Evolutionary conservation across 2,797 vertebrate genomes (phyloP).

Genomic region (Gymnoscopelus microlampas): DNA sequence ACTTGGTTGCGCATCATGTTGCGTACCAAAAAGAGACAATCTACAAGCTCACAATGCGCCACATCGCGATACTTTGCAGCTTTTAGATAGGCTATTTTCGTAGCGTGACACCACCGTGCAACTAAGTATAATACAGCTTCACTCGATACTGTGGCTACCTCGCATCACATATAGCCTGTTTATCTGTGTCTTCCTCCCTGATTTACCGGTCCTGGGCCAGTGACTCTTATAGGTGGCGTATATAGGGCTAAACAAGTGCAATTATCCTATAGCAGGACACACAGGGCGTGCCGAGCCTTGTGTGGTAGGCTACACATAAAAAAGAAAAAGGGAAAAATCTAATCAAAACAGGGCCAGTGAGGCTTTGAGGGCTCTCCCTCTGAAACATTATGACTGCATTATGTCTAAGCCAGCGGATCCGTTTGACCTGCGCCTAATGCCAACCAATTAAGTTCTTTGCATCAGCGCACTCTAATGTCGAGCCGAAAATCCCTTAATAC

Average conservation of each 20-base stretch:
- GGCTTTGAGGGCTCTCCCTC: conserved; percentile 51
- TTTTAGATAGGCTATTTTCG: no score
- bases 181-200: conserved; percentile 58
- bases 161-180: conserved; percentile 72
- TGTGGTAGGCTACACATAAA: conserved; percentile 5
- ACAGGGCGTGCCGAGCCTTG: conserved; percentile 42
- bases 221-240: conserved; percentile 53
- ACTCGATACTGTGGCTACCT: conserved; percentile 60
- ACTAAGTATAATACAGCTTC: no score
- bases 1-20: no score
- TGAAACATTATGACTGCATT: conserved; percentile 58
- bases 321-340: neutral
- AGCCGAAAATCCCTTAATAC: conserved; percentile 75
- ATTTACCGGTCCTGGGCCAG: conserved; percentile 51
- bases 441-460: conserved; percentile 78
- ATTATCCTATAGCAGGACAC: conserved; percentile 47
- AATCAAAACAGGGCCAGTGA: conserved; percentile 62
- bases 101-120: no score
- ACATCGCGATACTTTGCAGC: no score
- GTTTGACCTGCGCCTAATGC: conserved; percentile 75
- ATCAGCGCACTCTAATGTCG: conserved; percentile 59
- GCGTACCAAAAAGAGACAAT: no score
- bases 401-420: conserved; percentile 71
- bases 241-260: conserved; percentile 34
- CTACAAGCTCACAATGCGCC: no score